Evolutionary conservation across 2,888 invertebrate genomes (phyloP).

Genomic region (Leptopilina myrica): DNA sequence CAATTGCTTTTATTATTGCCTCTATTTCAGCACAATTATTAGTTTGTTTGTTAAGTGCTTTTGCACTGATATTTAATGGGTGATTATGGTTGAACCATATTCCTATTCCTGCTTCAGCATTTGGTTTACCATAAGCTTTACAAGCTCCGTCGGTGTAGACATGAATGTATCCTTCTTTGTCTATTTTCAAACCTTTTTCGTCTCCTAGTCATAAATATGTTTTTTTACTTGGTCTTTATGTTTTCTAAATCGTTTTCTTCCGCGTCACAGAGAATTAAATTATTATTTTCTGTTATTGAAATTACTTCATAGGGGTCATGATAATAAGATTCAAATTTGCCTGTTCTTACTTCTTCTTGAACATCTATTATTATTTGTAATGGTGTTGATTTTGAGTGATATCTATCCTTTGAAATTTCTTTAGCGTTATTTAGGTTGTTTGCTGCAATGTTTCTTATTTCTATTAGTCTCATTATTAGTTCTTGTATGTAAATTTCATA

Average conservation of each 20-base stretch:
- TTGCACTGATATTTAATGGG: neutral
- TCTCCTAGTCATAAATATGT: neutral
- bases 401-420: neutral
- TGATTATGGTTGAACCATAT: neutral
- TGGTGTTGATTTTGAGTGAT: neutral
- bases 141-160: neutral
- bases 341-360: neutral
- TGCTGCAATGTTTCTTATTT: neutral
- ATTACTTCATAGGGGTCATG: neutral
- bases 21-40: neutral
- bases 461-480: neutral
- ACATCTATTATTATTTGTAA: neutral
- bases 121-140: neutral
- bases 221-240: neutral
- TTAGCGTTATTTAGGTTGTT: conserved; percentile 1
- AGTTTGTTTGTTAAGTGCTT: neutral
- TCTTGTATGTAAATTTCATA: neutral
- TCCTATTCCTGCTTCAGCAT: neutral
- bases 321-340: neutral
- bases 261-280: neutral
- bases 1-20: neutral
- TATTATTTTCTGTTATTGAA: neutral
- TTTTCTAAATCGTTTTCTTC: neutral
- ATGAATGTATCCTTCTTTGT: neutral
- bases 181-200: neutral